phyloP scores from a whole-genome alignment of 2,113 vertebrate species.

The pig (Sus scrofa) region DNA sequence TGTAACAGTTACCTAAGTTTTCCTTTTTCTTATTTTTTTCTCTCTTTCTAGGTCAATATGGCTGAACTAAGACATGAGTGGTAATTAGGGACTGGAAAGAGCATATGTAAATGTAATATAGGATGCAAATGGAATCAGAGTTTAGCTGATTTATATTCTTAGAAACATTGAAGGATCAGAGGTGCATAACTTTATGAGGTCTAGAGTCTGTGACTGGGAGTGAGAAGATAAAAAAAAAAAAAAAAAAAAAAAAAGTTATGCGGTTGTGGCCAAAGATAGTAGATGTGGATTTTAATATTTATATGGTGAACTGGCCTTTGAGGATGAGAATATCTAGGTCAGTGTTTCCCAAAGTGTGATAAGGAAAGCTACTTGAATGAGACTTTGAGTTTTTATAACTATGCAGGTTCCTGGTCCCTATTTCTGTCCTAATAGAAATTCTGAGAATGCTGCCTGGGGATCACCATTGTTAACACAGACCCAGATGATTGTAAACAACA shows the following conservation, averaged over 20 bases:
- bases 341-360: not conserved
- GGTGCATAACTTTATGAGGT: not conserved
- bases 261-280: not conserved
- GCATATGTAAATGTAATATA: not conserved
- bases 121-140: not conserved
- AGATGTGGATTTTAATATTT: not conserved
- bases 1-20: not conserved
- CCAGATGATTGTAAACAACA: not conserved
- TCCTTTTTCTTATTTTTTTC: not conserved
- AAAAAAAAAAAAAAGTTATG: not conserved
- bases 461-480: not conserved
- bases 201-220: not conserved
- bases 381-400: not conserved
- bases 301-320: not conserved
- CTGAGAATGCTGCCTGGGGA: rapidly evolving
- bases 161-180: not conserved
- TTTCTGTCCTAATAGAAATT: not conserved
- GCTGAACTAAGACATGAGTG: not conserved
- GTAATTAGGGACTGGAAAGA: not conserved
- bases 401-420: not conserved
- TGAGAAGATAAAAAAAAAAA: not conserved
- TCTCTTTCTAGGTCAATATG: not conserved
- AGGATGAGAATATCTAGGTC: not conserved
- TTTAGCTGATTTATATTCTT: not conserved
- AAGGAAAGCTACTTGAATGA: not conserved